Percentiles rank a stretch among this genome's conserved stretches.
Conservation (phyloP, 2,113 vertebrate species). For the Fukomys damarensis region DNA sequence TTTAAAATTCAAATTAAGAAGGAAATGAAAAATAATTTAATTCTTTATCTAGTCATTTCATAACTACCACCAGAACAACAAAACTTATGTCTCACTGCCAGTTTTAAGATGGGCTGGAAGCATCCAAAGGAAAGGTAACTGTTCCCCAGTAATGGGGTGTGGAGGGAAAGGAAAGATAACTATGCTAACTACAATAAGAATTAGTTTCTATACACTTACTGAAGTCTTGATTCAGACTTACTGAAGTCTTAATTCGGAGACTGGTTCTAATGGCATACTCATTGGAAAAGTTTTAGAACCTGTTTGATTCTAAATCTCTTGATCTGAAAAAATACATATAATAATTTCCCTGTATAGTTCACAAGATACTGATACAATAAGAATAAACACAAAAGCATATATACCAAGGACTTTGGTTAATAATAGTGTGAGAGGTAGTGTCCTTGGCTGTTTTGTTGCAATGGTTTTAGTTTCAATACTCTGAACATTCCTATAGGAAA, state of each 20-base stretch:
- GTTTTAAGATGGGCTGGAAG: neutral
- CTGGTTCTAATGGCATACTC: neutral
- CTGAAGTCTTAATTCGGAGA: neutral
- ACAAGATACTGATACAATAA: neutral
- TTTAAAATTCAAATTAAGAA: slow-evolving; percentile 49
- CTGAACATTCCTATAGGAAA: neutral
- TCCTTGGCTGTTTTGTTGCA: neutral
- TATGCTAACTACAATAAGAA: neutral
- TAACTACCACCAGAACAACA: neutral
- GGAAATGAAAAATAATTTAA: neutral
- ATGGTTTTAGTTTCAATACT: neutral
- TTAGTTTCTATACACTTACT: neutral
- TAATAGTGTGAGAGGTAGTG: neutral
- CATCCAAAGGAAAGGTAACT: neutral
- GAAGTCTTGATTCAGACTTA: neutral
- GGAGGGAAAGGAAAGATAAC: too few species aligned
- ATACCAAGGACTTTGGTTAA: neutral
- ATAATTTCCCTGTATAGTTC: neutral
- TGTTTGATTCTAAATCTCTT: neutral
- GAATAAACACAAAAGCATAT: slow-evolving; percentile 27
- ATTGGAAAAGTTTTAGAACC: neutral
- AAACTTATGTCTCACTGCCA: neutral
- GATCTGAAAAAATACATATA: neutral
- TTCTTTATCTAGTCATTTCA: neutral
- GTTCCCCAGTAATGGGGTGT: too few species aligned